Evolutionary conservation across 1,140 invertebrate species (phyloP).

Genomic region (Lepidurus apus): DNA sequence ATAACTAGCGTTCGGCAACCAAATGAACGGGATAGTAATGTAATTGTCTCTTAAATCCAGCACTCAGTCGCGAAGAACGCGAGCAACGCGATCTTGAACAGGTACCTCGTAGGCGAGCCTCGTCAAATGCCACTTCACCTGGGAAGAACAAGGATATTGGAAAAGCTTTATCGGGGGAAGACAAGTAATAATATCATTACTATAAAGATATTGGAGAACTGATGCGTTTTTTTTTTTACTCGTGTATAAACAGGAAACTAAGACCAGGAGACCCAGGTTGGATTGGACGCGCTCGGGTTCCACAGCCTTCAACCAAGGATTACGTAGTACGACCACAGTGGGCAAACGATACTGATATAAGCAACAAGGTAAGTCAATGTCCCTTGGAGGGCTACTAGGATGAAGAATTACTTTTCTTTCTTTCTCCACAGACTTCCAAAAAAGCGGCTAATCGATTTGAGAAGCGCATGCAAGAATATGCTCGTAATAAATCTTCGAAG

Average conservation of each 20-base stretch:
- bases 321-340: constrained; percentile 92
- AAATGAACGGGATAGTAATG: background rate
- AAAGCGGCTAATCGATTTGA: constrained; percentile 81
- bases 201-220: constrained; percentile 30
- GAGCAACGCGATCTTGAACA: constrained; percentile 85
- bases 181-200: constrained; percentile 49
- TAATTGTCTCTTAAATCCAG: constrained; percentile 46
- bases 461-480: constrained; percentile 80
- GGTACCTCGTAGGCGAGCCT: constrained; percentile 63
- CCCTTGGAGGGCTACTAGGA: constrained; percentile 20
- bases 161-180: constrained; percentile 55
- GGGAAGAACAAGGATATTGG: constrained; percentile 51
- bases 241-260: constrained; percentile 47
- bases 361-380: constrained; percentile 47
- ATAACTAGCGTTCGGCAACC: background rate
- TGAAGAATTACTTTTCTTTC: constrained; percentile 34
- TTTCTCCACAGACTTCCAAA: constrained; percentile 57
- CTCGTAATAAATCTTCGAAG: constrained; percentile 68
- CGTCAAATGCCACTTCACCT: constrained; percentile 46
- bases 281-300: constrained; percentile 89
- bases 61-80: constrained; percentile 75
- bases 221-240: constrained; percentile 25
- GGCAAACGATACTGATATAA: constrained; percentile 75
- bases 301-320: constrained; percentile 90
- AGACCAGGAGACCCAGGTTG: constrained; percentile 92